Base-by-base conservation (phyloP, 2,113 vertebrate species). In the Brachyhypopomus occidentalis region DNA sequence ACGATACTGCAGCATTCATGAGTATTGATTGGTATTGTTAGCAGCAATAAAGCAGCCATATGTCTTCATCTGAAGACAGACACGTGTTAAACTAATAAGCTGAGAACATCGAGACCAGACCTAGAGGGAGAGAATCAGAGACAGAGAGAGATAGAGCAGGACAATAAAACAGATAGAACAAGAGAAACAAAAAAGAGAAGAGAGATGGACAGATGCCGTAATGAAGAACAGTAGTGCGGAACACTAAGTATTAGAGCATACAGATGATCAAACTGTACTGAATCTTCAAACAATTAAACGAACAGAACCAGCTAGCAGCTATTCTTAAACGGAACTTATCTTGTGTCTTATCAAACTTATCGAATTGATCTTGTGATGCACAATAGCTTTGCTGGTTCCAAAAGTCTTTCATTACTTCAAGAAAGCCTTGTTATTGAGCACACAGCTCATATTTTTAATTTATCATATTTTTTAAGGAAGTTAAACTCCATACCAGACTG, bases 1-100 rank as follows among this genome's bases (percentile, higher is more conserved):
- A 93, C 92, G 89, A 89, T 90, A 88, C 85, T 82, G 86, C 88
- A 91, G 93, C 92, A 88, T 90, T 93, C 91, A 92, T 92, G 91
- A 91, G 93, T 94, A 94, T 94, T 94, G 93, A 94, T 94, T 91
- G 93, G 90, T 91, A 92, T 93, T 93, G 92, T 94, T 94, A 94
- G 92, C 89, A 82, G 90, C 89, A 89, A 93, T 94, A 92, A 93
- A 94, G 90, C 90, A 90, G 88, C 90, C 85, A 92, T 93, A 93
- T 86, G 89, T 94, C 93, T 93, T 93, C 91, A 94, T 94, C 91
- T 92, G 73, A 85, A 74, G 85, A 86, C 82, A 92, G 91, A 92
- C 93, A 91, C 69, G 87, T 82, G 88, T 91, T 92, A 89, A 93
- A 91, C 89, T 91, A 91, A 92, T 92, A 93, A 90, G 89, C 92